These are phyloP conservation scores for Aegotheles bennettii DNA, from an alignment of 2,113 vertebrate genomes.

Conservation along the genomic window DNA sequence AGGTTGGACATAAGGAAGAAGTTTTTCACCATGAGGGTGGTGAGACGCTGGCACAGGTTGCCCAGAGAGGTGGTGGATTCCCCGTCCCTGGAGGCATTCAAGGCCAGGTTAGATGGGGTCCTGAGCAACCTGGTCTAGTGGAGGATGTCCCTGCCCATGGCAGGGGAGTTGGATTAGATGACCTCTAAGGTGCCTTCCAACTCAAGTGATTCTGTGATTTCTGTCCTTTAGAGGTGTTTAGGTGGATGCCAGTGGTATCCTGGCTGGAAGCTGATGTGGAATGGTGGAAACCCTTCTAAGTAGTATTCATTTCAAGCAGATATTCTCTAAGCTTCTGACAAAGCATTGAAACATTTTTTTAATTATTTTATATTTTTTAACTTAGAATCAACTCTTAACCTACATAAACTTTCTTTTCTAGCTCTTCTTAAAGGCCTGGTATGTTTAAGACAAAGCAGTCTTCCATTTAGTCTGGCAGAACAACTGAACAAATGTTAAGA, in stretches of 20 bases:
- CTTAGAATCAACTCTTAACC: neutral
- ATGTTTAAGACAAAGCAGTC: neutral
- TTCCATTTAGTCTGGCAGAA: neutral
- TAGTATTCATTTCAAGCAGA: neutral
- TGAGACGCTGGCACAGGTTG: too few relatives aligned
- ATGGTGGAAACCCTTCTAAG: neutral
- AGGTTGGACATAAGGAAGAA: too few relatives aligned
- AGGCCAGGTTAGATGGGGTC: too few relatives aligned
- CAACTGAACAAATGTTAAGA: neutral
- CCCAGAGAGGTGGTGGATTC: too few relatives aligned
- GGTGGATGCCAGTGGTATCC: neutral
- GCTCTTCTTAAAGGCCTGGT: neutral
- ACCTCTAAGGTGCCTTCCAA: too few relatives aligned
- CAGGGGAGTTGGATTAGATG: too few relatives aligned
- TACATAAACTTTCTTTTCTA: neutral
- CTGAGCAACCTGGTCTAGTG: too few relatives aligned
- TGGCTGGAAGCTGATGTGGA: neutral
- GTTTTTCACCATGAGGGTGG: too few relatives aligned
- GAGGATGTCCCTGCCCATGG: too few relatives aligned
- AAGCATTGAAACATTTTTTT: neutral
- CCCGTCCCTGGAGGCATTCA: too few relatives aligned
- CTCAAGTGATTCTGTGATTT: too few relatives aligned
- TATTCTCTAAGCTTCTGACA: neutral
- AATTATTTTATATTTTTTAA: neutral
- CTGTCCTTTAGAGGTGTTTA: neutral